Evolutionary conservation across 2,113 vertebrate genomes (phyloP).

Genomic region (Delphinus delphis): DNA sequence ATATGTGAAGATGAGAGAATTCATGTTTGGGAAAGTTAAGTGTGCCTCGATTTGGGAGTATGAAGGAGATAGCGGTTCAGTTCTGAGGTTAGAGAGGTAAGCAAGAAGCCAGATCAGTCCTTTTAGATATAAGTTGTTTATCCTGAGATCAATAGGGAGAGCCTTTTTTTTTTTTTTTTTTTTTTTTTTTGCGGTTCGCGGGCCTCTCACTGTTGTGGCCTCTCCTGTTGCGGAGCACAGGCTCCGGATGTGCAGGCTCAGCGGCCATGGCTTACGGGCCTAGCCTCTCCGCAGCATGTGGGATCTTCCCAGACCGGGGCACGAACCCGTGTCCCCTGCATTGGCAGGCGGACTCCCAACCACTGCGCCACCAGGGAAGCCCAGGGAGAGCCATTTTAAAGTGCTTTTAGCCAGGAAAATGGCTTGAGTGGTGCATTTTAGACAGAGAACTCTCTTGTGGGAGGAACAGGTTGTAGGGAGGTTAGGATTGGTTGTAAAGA

Average conservation of each 20-base stretch:
- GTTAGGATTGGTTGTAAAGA: not conserved
- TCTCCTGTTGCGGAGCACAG: too few relatives aligned
- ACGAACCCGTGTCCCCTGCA: too few relatives aligned
- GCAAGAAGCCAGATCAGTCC: not conserved
- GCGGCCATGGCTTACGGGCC: too few relatives aligned
- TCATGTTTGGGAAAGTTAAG: not conserved
- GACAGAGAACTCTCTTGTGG: not conserved
- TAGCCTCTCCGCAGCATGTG: too few relatives aligned
- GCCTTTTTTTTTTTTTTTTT: not conserved
- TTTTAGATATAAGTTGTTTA: not conserved
- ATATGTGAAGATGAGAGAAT: not conserved
- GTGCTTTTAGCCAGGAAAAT: not conserved
- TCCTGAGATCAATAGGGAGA: not conserved
- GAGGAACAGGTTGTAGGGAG: not conserved
- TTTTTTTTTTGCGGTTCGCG: too few relatives aligned
- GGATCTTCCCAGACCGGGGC: too few relatives aligned
- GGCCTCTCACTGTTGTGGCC: too few relatives aligned
- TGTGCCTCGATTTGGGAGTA: not conserved
- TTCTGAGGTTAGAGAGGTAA: not conserved
- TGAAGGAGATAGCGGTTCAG: not conserved
- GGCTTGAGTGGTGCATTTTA: not conserved
- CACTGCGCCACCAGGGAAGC: too few relatives aligned
- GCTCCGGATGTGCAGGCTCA: accelerated
- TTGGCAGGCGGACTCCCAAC: too few relatives aligned
- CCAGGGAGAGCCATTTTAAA: not conserved